Evolutionary conservation across 2,888 invertebrate genomes (phyloP), one percentile per base, ranked within the genome.

Genomic region (Thumatha senex): DNA sequence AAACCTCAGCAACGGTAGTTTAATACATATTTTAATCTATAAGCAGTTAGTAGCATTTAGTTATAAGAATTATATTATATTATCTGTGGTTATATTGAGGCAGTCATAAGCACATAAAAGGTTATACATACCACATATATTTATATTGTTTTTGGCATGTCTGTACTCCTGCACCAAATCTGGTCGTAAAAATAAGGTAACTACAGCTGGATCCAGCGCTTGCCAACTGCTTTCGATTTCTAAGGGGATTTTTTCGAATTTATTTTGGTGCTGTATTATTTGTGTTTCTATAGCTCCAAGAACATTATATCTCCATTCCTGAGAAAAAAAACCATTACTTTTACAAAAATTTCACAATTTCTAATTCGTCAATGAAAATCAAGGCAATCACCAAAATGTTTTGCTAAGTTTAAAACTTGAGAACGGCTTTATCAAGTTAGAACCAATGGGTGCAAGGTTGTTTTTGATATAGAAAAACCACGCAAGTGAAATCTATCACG

Each of bases 71-170:
- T n/a, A n/a, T n/a, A n/a, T n/a, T n/a, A n/a, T n/a, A n/a, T n/a
- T n/a, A n/a, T n/a, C n/a, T n/a, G n/a, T n/a, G n/a, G n/a, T n/a
- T n/a, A n/a, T n/a, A n/a, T n/a, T n/a, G n/a, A n/a, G n/a, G n/a
- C n/a, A n/a, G n/a, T n/a, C n/a, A 24, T 24, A 24, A 5, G 18
- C 2, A 24, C 3, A 5, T 24, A 24, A 24, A 4, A 13, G 13
- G 4, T n/a, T n/a, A n/a, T 12, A 31, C 35, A 24, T 53, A 89
- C 89, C 88, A 60, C 85, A 88, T 36, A 82, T 51, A 33, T 61
- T 67, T n/a, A 89, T 88, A 58, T 76, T 75, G 36, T 86, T 81
- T 49, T 78, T 82, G 0, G 84, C 78, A 63, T 84, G 88, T 52
- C 72, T 84, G 51, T 80, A 86, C 46, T 87, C 84, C 0, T 61